Evolutionary conservation across 2,113 vertebrate genomes (phyloP), one percentile per base, ranked within the genome.

Genomic region (Myiagra hebetior): DNA sequence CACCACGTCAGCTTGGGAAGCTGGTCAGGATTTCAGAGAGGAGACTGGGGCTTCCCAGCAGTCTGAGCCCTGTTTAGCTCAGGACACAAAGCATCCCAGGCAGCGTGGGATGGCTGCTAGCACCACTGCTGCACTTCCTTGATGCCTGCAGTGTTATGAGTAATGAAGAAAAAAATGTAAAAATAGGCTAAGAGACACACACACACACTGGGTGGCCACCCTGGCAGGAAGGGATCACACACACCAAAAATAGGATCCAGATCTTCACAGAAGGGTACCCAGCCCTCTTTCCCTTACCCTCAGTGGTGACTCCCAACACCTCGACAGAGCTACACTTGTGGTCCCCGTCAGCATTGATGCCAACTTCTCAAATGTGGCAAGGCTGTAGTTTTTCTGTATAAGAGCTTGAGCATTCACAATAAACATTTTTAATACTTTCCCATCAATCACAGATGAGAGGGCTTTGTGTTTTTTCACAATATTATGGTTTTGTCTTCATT

Each of bases 401-500:
- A 79, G 46, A 57, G 15, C 39, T 59, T 74, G 11, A 95, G 77
- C 50, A 83, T 63, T 82, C 81, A 63, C 55, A 85, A 47, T 87
- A 95, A 97, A 80, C 39, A 93, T 87, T 89, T 96, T 84, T 91
- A 80, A 91, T 85, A 87, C 28, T 79, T 87, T 91, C 16, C 42
- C 74, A 89, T 85, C 74, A 75, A 91, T 89, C 74, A 85, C 35
- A 95, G 83, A 86, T 84, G 77, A 95, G 74, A 92, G 17, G 17
- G 55, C 65, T 89, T 78, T 82, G 62, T 94, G 75, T 79, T 87
- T 92, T 96, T 90, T 65, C 89, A 87, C 52, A 80, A 91, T 95
- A 91, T 97, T 96, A 67, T 27, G 74, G 87, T 87, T 95, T 89
- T 79, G 85, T 94, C 84, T 96, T 95, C 41, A 92, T 95, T 95